These are phyloP conservation scores for Idaea straminata DNA, from an alignment of 2,888 invertebrate species.

Conservation along the genomic window DNA sequence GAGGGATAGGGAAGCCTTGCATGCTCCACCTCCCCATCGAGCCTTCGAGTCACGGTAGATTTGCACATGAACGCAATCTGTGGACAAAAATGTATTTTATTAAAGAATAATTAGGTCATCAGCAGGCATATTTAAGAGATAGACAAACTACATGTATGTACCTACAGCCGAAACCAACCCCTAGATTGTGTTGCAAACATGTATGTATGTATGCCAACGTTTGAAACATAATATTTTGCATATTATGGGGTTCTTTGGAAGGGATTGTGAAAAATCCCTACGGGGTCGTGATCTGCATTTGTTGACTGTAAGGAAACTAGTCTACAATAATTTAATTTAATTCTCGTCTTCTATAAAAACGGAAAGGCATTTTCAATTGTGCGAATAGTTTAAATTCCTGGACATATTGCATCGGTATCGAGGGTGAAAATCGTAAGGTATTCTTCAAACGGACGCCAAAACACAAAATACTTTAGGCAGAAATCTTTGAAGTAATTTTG, in stretches of 20 bases:
- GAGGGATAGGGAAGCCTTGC: slow-evolving; percentile 91
- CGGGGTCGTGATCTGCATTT: neutral
- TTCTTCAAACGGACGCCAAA: neutral
- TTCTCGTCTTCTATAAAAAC: slow-evolving; percentile 5
- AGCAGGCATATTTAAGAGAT: neutral
- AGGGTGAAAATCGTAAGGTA: slow-evolving; percentile 15
- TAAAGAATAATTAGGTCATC: neutral
- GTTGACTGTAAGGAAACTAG: neutral
- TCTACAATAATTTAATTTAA: neutral
- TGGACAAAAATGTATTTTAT: slow-evolving; percentile 7
- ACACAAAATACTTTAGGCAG: neutral
- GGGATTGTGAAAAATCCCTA: neutral
- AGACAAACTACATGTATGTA: neutral
- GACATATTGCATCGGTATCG: slow-evolving; percentile 25
- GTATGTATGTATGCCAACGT: neutral
- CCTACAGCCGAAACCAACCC: neutral
- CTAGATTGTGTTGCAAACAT: neutral
- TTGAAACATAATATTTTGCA: neutral
- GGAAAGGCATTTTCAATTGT: slow-evolving; percentile 20
- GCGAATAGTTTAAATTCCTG: slow-evolving; percentile 25
- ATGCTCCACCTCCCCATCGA: slow-evolving; percentile 72
- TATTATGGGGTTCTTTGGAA: neutral
- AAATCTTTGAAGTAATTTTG: neutral
- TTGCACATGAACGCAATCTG: slow-evolving; percentile 94
- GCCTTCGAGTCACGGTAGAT: slow-evolving; percentile 92